Evolutionary conservation across 2,113 vertebrate genomes (phyloP).

Genomic region (Catharus minimus): DNA sequence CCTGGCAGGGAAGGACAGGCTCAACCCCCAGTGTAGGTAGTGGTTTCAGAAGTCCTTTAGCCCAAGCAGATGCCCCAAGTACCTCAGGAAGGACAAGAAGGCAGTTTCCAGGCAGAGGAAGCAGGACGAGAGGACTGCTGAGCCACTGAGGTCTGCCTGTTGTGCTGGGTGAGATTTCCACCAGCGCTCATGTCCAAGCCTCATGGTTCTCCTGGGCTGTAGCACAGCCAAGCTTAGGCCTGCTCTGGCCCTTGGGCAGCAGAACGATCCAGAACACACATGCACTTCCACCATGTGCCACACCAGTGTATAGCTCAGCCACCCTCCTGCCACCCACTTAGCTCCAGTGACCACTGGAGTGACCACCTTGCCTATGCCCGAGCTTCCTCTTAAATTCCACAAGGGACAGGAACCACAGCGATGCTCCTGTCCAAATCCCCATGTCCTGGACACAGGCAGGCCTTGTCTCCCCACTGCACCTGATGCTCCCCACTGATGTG

Average conservation of each 20-base stretch:
- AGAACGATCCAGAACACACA: fast-evolving
- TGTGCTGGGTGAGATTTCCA: neutral
- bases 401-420: neutral
- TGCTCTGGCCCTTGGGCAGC: neutral
- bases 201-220: fast-evolving
- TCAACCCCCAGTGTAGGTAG: neutral
- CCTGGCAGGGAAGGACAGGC: neutral
- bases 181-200: fast-evolving
- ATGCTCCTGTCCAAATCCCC: fast-evolving
- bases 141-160: neutral
- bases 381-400: neutral
- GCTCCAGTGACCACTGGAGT: fast-evolving
- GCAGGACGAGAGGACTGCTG: neutral
- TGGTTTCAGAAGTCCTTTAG: neutral
- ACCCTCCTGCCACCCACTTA: neutral
- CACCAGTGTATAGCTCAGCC: neutral
- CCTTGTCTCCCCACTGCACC: neutral
- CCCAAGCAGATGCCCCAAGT: neutral
- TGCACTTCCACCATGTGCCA: fast-evolving
- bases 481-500: fast-evolving
- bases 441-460: neutral
- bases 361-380: fast-evolving
- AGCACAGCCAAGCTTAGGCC: neutral
- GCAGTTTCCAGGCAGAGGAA: neutral
- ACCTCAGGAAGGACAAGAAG: neutral